A percentile compares a stretch with the other conserved stretches of the same genome.
Conservation (phyloP, 2,888 invertebrate genomes). For the Polydrusus tereticollis region DNA sequence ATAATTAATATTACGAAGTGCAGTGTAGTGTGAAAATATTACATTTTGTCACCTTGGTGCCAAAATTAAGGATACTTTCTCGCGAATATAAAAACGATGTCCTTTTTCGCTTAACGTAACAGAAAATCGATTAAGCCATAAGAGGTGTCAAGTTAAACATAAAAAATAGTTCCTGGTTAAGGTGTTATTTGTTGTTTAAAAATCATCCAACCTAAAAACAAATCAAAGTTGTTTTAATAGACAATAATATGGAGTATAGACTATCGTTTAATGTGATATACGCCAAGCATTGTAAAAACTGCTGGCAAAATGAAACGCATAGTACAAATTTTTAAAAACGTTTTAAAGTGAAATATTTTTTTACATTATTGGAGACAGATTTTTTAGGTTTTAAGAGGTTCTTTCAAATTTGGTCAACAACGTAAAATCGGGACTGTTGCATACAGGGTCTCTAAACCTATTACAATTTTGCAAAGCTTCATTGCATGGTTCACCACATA, state of each 20-base stretch:
- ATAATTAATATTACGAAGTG: background rate
- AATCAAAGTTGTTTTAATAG: background rate
- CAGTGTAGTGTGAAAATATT: conserved; percentile 16
- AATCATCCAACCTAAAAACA: background rate
- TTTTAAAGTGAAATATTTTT: too few relatives aligned
- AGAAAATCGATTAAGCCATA: conserved; percentile 20
- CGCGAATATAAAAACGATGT: conserved; percentile 3
- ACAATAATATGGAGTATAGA: too few relatives aligned
- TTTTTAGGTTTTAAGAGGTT: too few relatives aligned
- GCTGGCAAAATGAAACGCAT: too few relatives aligned
- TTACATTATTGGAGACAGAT: too few relatives aligned
- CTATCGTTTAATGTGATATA: background rate
- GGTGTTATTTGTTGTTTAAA: background rate
- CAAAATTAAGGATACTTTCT: conserved; percentile 12
- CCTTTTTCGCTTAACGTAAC: conserved; percentile 27
- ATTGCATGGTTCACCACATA: too few relatives aligned
- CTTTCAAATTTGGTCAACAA: too few relatives aligned
- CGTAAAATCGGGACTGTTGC: too few relatives aligned
- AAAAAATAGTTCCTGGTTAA: background rate
- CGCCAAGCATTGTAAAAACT: too few relatives aligned
- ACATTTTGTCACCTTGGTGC: conserved; percentile 16
- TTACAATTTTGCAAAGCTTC: too few relatives aligned
- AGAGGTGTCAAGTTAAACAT: background rate
- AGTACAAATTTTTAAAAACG: too few relatives aligned
- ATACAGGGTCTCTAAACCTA: too few relatives aligned